A percentile compares a stretch with the other conserved stretches of the same genome.
phyloP scores from a whole-genome alignment of 2,113 vertebrate species.

The Macroglossus sobrinus region DNA sequence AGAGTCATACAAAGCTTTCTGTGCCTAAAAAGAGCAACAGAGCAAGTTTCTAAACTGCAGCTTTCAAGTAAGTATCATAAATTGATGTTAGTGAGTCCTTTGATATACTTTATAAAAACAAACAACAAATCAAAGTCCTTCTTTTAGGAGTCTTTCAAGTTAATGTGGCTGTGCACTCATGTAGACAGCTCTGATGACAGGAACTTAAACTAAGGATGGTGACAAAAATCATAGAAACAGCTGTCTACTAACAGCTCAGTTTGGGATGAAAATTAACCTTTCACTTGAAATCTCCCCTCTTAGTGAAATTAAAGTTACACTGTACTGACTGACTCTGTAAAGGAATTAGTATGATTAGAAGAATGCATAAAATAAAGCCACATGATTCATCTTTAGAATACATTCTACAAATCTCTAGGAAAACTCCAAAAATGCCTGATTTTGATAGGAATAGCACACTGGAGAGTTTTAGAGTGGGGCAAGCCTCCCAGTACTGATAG shows the following conservation, averaged over 20 bases:
- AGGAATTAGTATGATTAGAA: background rate
- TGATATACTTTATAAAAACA: background rate
- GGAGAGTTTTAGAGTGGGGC: background rate
- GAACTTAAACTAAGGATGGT: background rate
- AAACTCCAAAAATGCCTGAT: background rate
- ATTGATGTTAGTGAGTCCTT: background rate
- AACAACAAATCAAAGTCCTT: background rate
- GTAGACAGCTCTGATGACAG: background rate
- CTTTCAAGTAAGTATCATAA: background rate
- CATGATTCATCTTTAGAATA: background rate
- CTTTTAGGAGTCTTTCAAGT: background rate
- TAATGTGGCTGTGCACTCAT: background rate
- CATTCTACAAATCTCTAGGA: background rate
- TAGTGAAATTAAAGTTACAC: background rate
- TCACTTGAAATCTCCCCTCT: background rate
- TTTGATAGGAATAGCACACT: background rate
- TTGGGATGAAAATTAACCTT: background rate
- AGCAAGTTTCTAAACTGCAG: background rate
- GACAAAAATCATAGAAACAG: background rate
- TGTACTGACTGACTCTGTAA: background rate
- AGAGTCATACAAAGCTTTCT: background rate
- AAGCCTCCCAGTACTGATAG: background rate
- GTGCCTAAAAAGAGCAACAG: background rate
- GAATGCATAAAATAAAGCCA: background rate
- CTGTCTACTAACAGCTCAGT: background rate